phyloP scores from a whole-genome alignment of 2,797 vertebrate species.

The Coracias cyanogaster region DNA sequence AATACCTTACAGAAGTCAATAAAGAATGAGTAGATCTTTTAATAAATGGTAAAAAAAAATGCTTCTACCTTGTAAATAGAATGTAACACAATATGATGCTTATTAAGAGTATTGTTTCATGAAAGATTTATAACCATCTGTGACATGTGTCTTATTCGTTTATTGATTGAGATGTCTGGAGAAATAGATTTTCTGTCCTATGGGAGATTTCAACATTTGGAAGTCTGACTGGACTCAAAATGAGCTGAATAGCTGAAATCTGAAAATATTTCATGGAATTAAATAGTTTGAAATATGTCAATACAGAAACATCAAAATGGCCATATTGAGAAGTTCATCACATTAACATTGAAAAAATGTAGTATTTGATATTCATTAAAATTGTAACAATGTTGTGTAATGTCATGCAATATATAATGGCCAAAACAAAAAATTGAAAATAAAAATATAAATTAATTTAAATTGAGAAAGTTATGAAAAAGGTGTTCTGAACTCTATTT shows the following conservation, averaged over 20 bases:
- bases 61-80: neutral
- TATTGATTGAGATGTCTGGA: neutral
- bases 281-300: neutral
- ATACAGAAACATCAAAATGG: neutral
- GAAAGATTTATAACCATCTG: neutral
- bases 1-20: neutral
- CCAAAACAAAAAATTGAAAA: neutral
- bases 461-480: neutral
- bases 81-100: neutral
- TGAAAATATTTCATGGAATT: neutral
- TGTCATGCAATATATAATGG: neutral
- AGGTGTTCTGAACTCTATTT: neutral
- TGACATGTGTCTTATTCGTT: neutral
- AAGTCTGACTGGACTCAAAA: neutral
- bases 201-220: neutral
- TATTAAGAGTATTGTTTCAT: neutral
- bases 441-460: neutral
- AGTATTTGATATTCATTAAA: neutral
- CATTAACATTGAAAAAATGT: neutral
- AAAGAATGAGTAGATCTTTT: neutral
- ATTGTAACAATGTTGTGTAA: neutral
- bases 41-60: neutral
- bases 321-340: neutral
- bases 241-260: neutral
- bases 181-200: neutral